A percentile compares a stretch with the other conserved stretches of the same genome.
phyloP scores from a whole-genome alignment of 2,888 invertebrate genomes.

The Polymixis flavicincta region DNA sequence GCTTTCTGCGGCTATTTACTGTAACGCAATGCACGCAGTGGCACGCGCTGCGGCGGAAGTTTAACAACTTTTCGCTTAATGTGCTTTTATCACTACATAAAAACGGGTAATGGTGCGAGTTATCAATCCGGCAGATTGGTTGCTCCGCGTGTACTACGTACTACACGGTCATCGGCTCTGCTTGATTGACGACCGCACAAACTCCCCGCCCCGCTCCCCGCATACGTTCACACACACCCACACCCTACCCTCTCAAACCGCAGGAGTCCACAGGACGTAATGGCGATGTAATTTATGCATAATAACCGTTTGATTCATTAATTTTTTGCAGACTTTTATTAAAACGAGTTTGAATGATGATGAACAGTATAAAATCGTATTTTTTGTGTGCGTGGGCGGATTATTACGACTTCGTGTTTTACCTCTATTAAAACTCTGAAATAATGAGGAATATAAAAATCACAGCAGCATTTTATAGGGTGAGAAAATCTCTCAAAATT shows the following conservation, averaged over 20 bases:
- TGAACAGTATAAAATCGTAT: constrained; percentile 13
- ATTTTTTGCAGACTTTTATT: constrained; percentile 74
- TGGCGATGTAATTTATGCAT: constrained; percentile 71
- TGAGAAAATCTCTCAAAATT: constrained; percentile 13
- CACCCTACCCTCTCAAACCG: neutral
- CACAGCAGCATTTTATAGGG: constrained; percentile 19
- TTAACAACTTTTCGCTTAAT: constrained; percentile 50
- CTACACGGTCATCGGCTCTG: constrained; percentile 29
- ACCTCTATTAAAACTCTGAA: constrained; percentile 21
- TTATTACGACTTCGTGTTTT: neutral
- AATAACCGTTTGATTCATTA: constrained; percentile 73
- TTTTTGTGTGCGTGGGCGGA: neutral
- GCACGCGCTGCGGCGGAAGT: constrained; percentile 9
- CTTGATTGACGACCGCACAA: constrained; percentile 61
- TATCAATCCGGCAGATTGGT: constrained; percentile 45
- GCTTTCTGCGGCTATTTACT: constrained; percentile 9
- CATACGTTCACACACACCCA: neutral
- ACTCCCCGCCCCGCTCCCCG: neutral
- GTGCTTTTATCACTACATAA: constrained; percentile 53
- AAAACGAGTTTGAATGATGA: constrained; percentile 70
- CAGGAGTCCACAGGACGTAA: constrained; percentile 55
- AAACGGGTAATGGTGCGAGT: constrained; percentile 39
- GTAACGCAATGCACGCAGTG: neutral
- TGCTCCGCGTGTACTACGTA: neutral
- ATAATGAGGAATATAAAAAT: constrained; percentile 15